Percentiles rank a stretch among this genome's conserved stretches.
Evolutionary conservation across 2,888 invertebrate species (phyloP).

Genomic region (Leuctra nigra): DNA sequence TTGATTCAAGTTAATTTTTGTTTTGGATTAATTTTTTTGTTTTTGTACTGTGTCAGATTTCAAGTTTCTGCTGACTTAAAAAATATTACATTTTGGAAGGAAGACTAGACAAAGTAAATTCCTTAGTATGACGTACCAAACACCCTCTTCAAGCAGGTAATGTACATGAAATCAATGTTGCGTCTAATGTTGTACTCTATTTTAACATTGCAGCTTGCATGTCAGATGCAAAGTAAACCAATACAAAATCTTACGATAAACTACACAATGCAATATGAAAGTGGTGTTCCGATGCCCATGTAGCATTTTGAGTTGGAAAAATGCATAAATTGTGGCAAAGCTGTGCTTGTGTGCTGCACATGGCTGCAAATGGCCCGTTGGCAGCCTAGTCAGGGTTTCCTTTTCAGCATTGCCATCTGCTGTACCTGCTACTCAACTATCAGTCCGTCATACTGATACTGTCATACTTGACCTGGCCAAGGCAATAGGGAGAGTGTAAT

Average conservation of each 20-base stretch:
- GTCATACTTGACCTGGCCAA: no score
- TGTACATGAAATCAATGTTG: background rate
- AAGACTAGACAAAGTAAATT: no score
- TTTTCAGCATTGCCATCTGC: slow-evolving; percentile 25
- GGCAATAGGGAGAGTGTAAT: slow-evolving; percentile 22
- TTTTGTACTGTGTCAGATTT: no score
- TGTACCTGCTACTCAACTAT: background rate
- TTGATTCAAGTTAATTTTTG: no score
- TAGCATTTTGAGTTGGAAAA: slow-evolving; percentile 27
- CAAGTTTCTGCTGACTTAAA: no score
- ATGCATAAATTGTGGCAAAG: slow-evolving; percentile 24
- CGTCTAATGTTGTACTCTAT: slow-evolving; percentile 27
- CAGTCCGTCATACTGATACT: no score
- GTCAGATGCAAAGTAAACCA: slow-evolving; percentile 27
- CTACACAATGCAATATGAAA: background rate
- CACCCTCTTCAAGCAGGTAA: no score
- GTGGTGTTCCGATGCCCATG: slow-evolving; percentile 14
- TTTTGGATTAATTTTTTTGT: no score
- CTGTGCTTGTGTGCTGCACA: no score
- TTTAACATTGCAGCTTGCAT: slow-evolving; percentile 30
- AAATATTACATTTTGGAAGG: no score
- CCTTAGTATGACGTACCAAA: no score
- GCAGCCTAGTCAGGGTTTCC: slow-evolving; percentile 25
- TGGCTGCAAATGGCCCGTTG: slow-evolving; percentile 18
- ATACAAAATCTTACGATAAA: no score